Conservation (phyloP, 2,113 vertebrate species). For the Maccullochella peelii region DNA sequence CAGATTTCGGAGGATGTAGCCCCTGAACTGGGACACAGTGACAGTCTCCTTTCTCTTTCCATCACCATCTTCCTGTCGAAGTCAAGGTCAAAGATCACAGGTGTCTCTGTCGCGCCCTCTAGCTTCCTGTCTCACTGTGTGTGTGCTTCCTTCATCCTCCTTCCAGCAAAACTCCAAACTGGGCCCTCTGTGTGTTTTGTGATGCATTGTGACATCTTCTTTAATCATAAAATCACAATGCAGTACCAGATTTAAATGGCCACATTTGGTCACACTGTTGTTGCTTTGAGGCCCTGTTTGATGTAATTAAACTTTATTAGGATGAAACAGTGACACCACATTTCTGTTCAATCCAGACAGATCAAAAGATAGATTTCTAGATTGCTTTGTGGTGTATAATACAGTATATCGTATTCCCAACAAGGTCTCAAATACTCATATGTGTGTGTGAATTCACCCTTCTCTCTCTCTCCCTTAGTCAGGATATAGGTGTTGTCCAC, state of each 20-base stretch:
- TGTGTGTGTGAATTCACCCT: conserved; percentile 48
- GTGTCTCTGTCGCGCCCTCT: conserved; percentile 74
- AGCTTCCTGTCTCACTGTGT: conserved; percentile 76
- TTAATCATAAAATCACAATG: neutral
- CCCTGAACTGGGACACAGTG: conserved; percentile 21
- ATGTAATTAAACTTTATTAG: neutral
- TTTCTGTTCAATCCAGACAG: neutral
- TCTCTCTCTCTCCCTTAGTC: conserved; percentile 70
- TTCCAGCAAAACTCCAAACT: conserved; percentile 61
- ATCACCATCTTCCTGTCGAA: conserved; percentile 80
- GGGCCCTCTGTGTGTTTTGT: neutral
- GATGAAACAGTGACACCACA: neutral
- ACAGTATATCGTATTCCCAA: conserved; percentile 1
- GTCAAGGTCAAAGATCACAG: conserved; percentile 82
- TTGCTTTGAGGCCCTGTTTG: neutral
- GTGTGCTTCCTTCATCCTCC: conserved; percentile 75
- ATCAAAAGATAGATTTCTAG: neutral
- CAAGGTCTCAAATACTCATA: conserved; percentile 19
- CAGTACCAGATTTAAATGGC: neutral
- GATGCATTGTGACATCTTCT: neutral
- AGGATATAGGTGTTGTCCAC: conserved; percentile 91
- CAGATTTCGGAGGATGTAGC: conserved; percentile 1
- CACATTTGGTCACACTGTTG: conserved; percentile 1
- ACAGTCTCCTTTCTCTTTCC: conserved; percentile 66
- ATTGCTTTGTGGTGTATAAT: conserved; percentile 17